These are phyloP conservation scores for Agonopterix arenella DNA, from an alignment of 2,888 invertebrate species.

Conservation along the genomic window DNA sequence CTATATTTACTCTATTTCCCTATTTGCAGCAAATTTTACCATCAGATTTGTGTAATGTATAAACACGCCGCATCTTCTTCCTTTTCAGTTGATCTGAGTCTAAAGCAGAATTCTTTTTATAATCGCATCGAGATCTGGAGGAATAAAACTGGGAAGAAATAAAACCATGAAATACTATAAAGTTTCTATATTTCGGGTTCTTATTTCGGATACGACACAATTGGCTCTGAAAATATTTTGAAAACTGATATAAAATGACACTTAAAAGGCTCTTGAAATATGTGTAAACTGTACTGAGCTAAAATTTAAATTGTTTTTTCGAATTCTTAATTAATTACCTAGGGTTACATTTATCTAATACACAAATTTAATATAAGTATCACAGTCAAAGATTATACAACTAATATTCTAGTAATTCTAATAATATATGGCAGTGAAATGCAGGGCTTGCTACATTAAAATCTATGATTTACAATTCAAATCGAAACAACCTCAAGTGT, in stretches of 20 bases:
- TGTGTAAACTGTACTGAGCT: constrained; percentile 21
- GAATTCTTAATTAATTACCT: constrained; percentile 27
- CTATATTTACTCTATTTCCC: too few relatives aligned
- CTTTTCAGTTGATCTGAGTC: too few relatives aligned
- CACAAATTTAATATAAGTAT: constrained; percentile 74
- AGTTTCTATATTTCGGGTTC: constrained; percentile 53
- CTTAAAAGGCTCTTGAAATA: constrained; percentile 25
- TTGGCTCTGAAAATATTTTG: constrained; percentile 57
- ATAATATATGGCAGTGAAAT: constrained; percentile 68
- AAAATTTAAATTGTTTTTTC: constrained; percentile 26
- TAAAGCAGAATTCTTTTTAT: constrained; percentile 6
- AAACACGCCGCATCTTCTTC: too few relatives aligned
- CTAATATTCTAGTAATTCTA: constrained; percentile 60
- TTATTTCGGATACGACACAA: constrained; percentile 46
- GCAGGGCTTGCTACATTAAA: constrained; percentile 32
- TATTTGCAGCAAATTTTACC: too few relatives aligned
- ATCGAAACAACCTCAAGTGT: constrained; percentile 39
- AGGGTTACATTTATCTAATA: constrained; percentile 63
- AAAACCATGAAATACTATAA: constrained; percentile 39
- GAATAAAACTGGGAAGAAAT: constrained; percentile 20
- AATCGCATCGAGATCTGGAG: constrained; percentile 3
- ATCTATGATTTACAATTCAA: constrained; percentile 35
- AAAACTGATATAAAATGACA: constrained; percentile 12
- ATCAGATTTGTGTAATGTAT: too few relatives aligned
- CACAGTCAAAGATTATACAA: constrained; percentile 73